Base-by-base conservation (phyloP, 1,140 invertebrate genomes). In the Atta cephalotes region DNA sequence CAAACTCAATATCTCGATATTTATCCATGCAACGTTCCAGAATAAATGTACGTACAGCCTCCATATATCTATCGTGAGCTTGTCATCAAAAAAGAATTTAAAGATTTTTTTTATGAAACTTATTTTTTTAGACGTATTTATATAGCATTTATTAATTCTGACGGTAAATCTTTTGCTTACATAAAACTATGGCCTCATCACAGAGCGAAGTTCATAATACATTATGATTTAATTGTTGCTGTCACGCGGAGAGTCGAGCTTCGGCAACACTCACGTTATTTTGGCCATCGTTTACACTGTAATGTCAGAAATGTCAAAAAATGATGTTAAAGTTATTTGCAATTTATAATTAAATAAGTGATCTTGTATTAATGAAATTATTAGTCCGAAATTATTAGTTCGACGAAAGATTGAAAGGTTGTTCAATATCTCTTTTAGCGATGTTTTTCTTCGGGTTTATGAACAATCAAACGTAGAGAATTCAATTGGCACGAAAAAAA, bases 161-260 rank as follows among this genome's bases (percentile, higher is more conserved):
- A 58, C 14, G 10, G 10, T 45, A 28, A 74, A 62, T 7, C 14
- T 49, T 35, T 84, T 28, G 18, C 39, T 49, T 35, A 21, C 3
- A 35, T 18, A 16, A 62, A 49, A 21, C 12, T 18, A 31, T 74
- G 53, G 35, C n/a, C 28, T 63, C 25, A 76, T 84, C 31, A 49
- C 25, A 18, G 25, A 14, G 2, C 6, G 1, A 62, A 82, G 25
- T 56, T 71, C 12, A 7, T 35, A 31, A 45, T 71, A 63, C 12
- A 18, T 60, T 49, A 72, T 14, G 49, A 74, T 60, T 3, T 81
- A 60, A 62, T 63, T 81, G 18, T 81, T 12, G 18, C 66, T 60
- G 21, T 81, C 16, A 49, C 39, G 39, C 39, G 9, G 9, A 45
- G 25, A 72, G 0, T 25, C 18, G 25, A 76, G 28, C n/a, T 35